Percentiles rank a stretch among this genome's conserved stretches.
Evolutionary conservation across 2,888 invertebrate species (phyloP).

Genomic region (Resseliella maxima): DNA sequence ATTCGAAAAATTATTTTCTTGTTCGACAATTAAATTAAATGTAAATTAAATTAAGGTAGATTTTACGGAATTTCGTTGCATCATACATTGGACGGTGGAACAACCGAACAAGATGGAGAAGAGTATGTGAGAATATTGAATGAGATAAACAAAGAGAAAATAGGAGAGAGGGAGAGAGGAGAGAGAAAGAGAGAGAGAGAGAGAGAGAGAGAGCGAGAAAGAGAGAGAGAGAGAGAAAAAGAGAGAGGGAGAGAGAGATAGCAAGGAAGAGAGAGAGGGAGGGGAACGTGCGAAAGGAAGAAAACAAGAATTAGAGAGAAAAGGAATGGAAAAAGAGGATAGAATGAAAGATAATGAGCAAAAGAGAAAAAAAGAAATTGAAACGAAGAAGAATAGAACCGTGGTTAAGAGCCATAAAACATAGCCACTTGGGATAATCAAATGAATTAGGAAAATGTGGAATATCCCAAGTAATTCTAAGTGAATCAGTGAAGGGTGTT

Average conservation of each 20-base stretch:
- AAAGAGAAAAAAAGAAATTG: no score
- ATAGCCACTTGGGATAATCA: neutral
- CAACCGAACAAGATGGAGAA: neutral
- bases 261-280: neutral
- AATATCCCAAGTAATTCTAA: neutral
- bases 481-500: neutral
- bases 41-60: slow-evolving; percentile 22
- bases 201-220: neutral
- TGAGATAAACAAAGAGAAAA: neutral
- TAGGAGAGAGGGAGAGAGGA: neutral
- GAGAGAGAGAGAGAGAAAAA: no score
- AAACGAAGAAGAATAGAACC: no score
- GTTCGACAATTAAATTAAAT: slow-evolving; percentile 23
- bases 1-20: neutral
- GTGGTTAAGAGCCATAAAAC: no score
- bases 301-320: neutral
- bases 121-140: no score
- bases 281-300: neutral
- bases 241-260: no score
- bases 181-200: neutral
- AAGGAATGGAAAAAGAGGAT: neutral
- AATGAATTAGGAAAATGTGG: neutral
- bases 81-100: neutral
- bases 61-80: neutral
- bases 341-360: no score